Conservation (phyloP, 2,797 vertebrate genomes). For the Bradypus variegatus region DNA sequence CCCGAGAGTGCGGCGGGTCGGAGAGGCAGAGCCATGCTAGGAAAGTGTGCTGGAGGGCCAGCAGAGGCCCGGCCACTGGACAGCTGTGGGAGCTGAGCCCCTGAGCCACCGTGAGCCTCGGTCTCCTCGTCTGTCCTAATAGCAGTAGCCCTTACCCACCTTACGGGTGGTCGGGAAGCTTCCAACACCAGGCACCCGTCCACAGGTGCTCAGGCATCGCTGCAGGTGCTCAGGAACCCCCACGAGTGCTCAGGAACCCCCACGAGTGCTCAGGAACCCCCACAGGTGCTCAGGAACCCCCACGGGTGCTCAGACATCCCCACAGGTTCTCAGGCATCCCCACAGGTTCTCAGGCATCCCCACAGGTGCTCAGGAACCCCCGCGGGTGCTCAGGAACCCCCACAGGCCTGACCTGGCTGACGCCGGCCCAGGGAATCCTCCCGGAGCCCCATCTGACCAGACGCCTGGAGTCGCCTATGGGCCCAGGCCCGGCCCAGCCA, state of each 20-base stretch:
- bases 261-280: too few species aligned
- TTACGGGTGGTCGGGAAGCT: fast-evolving
- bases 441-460: neutral
- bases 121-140: neutral
- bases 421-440: neutral
- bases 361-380: too few species aligned
- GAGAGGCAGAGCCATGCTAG: fast-evolving
- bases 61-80: fast-evolving
- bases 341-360: too few species aligned
- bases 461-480: fast-evolving
- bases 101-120: neutral
- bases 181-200: too few species aligned
- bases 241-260: too few species aligned
- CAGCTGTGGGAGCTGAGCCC: too few species aligned
- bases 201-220: too few species aligned
- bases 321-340: too few species aligned
- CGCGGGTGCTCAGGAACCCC: too few species aligned
- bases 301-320: too few species aligned
- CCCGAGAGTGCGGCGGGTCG: neutral
- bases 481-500: neutral
- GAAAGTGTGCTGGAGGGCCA: neutral
- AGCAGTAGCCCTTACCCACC: fast-evolving
- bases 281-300: too few species aligned
- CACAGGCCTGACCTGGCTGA: fast-evolving
- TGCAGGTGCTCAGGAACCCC: too few species aligned